Evolutionary conservation across 2,888 invertebrate species (phyloP), one percentile per base, ranked within the genome.

Genomic region (Buathra laborator): DNA sequence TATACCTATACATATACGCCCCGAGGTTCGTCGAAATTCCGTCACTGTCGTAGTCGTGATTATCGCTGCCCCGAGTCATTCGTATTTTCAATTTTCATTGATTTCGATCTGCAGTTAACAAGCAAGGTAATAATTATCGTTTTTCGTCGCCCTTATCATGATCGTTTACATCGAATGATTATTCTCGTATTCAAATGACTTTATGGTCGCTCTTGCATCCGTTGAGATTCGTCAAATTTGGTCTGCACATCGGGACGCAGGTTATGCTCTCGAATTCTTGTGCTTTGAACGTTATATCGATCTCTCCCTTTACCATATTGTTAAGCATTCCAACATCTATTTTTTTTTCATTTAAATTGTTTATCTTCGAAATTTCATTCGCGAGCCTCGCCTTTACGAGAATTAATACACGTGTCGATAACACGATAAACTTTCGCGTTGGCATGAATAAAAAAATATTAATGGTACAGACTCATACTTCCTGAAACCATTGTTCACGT

Each of bases 41-140:
- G 56, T 56, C 29, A 46, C 16, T 59, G 74, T 62, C 59, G 14
- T 29, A 59, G 56, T 72, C 72, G 72, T 16, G 46, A 24, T 64
- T 32, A 64, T 64, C 32, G 46, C 51, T 64, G 32, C 51, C 14
- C 48, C 51, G 67, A 56, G 81, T 70, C 72, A 76, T 79, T 81
- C 70, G 81, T 85, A 79, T 79, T 82, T 85, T 79, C 82, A 82
- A 82, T 82, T 82, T 82, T 71, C 75, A 79, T 75, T 79, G 81
- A 81, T 75, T 79, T 62, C 71, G 72, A 77, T 85, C 82, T 62
- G 56, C 24, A 67, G 16, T 76, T 24, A 68, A 74, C 59, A 82
- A 86, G 66, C 80, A 80, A 56, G 84, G 68, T 80, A 79, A 86
- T 72, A 74, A 76, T 71, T 62, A n/a, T 56, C 14, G 68, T 46